These are phyloP conservation scores for Mycteria americana DNA, from an alignment of 2,797 vertebrate genomes.

Conservation along the genomic window DNA sequence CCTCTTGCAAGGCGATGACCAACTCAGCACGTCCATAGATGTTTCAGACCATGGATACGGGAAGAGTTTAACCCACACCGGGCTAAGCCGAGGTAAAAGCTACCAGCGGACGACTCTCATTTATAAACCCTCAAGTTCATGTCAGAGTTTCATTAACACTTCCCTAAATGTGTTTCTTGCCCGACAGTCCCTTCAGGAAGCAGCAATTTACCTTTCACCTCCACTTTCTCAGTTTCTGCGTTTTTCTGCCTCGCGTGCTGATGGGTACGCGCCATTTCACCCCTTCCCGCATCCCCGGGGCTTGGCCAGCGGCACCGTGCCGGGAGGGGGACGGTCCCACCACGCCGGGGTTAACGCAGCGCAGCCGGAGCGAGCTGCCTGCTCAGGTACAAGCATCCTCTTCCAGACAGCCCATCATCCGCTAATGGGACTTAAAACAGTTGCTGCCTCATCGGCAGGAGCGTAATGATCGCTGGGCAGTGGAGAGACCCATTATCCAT, in stretches of 20 bases:
- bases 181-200: not conserved
- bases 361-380: constrained; percentile 59
- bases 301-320: not conserved
- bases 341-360: constrained; percentile 45
- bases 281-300: not conserved
- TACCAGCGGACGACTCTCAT: not conserved
- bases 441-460: constrained; percentile 73
- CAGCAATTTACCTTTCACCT: not conserved
- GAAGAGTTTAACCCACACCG: rapidly evolving
- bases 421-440: constrained; percentile 79
- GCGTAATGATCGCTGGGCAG: constrained; percentile 73
- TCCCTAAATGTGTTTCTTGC: not conserved
- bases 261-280: rapidly evolving
- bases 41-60: rapidly evolving
- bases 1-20: not conserved
- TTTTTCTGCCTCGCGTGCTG: not conserved
- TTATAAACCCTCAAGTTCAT: not conserved
- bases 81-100: not conserved
- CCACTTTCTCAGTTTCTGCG: not conserved
- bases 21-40: not conserved
- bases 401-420: constrained; percentile 77
- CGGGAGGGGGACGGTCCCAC: not conserved
- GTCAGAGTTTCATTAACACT: not conserved
- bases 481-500: constrained; percentile 77
- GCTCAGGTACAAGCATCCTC: constrained; percentile 68